phyloP scores from a whole-genome alignment of 92 coral and sea anemone species.

The Heliopora coerulea region DNA sequence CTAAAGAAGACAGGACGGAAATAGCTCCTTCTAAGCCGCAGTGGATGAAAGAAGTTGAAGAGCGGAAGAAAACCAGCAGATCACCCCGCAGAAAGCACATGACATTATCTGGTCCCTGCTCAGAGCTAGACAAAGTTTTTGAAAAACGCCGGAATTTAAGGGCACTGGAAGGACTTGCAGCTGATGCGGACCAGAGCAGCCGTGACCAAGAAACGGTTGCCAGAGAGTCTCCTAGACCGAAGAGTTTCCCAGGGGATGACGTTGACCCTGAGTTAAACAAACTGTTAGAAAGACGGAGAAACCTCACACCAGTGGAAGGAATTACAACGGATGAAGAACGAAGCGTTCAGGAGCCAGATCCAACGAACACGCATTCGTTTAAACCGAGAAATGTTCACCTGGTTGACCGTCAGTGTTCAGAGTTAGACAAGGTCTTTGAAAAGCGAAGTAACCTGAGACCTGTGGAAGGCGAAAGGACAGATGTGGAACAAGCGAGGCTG shows the following conservation, averaged over 20 bases:
- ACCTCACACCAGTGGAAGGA: constrained; percentile 11
- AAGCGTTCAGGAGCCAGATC: too few species aligned
- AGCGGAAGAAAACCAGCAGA: constrained; percentile 67
- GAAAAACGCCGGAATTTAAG: constrained; percentile 27
- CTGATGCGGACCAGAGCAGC: background rate
- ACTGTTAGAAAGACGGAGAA: constrained; percentile 11
- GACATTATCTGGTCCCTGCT: background rate
- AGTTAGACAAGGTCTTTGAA: constrained; percentile 25
- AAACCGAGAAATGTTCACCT: constrained; percentile 33
- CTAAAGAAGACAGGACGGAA: constrained; percentile 81
- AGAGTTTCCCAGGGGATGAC: background rate
- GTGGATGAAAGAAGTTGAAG: constrained; percentile 91
- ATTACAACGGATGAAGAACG: background rate
- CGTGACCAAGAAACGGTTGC: background rate
- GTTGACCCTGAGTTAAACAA: constrained; percentile 17
- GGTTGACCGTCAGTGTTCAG: background rate
- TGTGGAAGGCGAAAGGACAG: background rate
- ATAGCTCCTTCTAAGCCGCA: constrained; percentile 78
- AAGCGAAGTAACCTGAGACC: constrained; percentile 12
- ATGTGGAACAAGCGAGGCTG: background rate
- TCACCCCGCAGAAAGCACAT: constrained; percentile 5
- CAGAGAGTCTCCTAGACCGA: background rate
- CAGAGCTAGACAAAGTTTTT: constrained; percentile 33
- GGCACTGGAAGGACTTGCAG: background rate
- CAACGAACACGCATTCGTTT: too few species aligned